These are phyloP conservation scores for Dasyurus viverrinus DNA, from an alignment of 2,113 vertebrate species.

Conservation along the genomic window DNA sequence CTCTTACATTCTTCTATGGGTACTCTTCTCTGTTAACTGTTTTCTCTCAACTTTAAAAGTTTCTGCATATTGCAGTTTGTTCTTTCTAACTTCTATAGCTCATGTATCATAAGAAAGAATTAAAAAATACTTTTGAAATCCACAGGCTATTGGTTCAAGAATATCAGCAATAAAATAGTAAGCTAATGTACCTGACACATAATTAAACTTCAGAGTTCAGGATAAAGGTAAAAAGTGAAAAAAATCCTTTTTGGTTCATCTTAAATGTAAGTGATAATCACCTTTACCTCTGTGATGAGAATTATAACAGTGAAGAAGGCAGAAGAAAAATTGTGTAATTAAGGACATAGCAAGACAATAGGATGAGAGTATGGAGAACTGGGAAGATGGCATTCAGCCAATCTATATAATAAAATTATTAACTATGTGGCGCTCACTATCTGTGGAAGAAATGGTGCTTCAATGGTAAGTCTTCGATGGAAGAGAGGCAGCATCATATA, in stretches of 20 bases:
- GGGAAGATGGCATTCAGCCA: neutral
- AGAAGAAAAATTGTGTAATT: constrained; percentile 13
- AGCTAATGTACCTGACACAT: neutral
- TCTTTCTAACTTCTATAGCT: constrained; percentile 5
- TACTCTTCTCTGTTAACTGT: neutral
- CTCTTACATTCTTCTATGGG: constrained; percentile 5
- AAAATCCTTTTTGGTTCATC: constrained; percentile 19
- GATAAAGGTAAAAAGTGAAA: constrained; percentile 24
- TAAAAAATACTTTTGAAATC: constrained; percentile 19
- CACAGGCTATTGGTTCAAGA: constrained; percentile 1
- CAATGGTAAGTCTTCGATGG: neutral
- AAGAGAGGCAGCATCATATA: neutral
- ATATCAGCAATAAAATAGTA: constrained; percentile 24
- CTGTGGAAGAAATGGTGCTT: neutral
- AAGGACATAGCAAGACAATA: neutral
- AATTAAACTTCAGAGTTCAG: constrained; percentile 18
- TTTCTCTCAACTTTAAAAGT: neutral
- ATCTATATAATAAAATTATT: neutral
- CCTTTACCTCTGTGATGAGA: neutral
- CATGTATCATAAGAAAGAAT: constrained; percentile 34
- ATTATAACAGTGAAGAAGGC: constrained; percentile 25
- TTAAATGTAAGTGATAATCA: neutral
- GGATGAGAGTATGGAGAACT: neutral
- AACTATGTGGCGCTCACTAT: neutral
- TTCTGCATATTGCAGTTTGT: neutral